These are phyloP conservation scores for Chanos chanos DNA, from an alignment of 2,797 vertebrate species.

Conservation along the genomic window DNA sequence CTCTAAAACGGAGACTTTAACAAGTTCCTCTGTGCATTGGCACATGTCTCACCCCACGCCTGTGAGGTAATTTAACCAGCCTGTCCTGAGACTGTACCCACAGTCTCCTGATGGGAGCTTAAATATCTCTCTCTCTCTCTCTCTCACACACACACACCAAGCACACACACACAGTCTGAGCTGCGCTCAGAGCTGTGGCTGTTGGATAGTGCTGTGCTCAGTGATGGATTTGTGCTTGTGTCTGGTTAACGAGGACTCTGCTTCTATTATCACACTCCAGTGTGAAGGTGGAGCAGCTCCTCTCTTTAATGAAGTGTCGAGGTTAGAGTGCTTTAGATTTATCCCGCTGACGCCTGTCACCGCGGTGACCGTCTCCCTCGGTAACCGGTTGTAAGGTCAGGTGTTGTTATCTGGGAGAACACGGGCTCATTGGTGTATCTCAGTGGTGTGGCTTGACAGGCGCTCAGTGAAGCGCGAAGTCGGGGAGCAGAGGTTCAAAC, in stretches of 20 bases:
- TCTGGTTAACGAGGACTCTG: slow-evolving; percentile 88
- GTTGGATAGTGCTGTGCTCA: neutral
- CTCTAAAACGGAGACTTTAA: slow-evolving; percentile 77
- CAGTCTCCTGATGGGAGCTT: slow-evolving; percentile 59
- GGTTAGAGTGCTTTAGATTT: slow-evolving; percentile 75
- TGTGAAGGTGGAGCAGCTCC: slow-evolving; percentile 74
- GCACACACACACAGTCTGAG: too few species aligned
- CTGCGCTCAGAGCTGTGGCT: too few species aligned
- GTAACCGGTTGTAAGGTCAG: slow-evolving; percentile 89
- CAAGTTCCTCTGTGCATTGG: slow-evolving; percentile 87
- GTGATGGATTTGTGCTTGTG: slow-evolving; percentile 74
- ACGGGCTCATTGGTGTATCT: slow-evolving; percentile 62
- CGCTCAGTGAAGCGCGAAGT: slow-evolving; percentile 57
- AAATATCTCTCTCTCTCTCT: slow-evolving; percentile 59
- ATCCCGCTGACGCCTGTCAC: slow-evolving; percentile 67
- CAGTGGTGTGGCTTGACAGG: slow-evolving; percentile 65
- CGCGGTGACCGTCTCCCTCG: slow-evolving; percentile 62
- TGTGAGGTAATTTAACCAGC: slow-evolving; percentile 84
- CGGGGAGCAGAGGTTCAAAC: slow-evolving; percentile 80
- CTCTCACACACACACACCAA: neutral
- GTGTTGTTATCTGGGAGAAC: slow-evolving; percentile 72
- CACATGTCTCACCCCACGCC: slow-evolving; percentile 72
- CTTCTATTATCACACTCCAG: slow-evolving; percentile 84
- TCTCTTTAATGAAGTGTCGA: slow-evolving; percentile 85
- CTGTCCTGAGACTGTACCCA: slow-evolving; percentile 80